Evolutionary conservation across 2,888 invertebrate genomes (phyloP).

Genomic region (Pelosia muscerda): DNA sequence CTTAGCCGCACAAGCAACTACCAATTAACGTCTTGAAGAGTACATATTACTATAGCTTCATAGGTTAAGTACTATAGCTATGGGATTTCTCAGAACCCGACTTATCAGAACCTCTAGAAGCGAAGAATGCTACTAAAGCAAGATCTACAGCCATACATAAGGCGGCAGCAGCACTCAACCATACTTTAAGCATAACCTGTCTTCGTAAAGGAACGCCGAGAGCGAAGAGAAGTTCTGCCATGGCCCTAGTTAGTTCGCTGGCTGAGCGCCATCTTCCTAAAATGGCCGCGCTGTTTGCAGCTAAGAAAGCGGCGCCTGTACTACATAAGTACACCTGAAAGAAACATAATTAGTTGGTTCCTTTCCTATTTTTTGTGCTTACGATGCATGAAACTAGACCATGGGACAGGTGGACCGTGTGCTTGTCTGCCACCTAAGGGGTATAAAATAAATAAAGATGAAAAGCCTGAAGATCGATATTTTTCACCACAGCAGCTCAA

Average conservation of each 20-base stretch:
- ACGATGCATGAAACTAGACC: too few relatives aligned
- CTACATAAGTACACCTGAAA: constrained; percentile 65
- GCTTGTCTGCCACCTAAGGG: too few relatives aligned
- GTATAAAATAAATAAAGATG: too few relatives aligned
- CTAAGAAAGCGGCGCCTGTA: constrained; percentile 59
- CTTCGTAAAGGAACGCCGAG: constrained; percentile 19
- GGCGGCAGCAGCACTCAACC: constrained; percentile 4
- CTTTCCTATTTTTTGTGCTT: neutral
- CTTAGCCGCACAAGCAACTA: too few relatives aligned
- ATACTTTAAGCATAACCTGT: constrained; percentile 11
- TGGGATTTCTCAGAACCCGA: too few relatives aligned
- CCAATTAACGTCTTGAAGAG: too few relatives aligned
- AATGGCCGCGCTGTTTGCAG: constrained; percentile 63
- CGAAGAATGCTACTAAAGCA: constrained; percentile 5
- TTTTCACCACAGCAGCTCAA: too few relatives aligned
- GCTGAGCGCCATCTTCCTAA: constrained; percentile 64
- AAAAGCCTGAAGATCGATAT: too few relatives aligned
- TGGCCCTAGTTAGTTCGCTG: constrained; percentile 61
- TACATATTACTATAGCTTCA: too few relatives aligned
- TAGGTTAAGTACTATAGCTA: neutral
- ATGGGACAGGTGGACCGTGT: too few relatives aligned
- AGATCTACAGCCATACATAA: constrained; percentile 13
- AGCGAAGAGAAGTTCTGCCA: constrained; percentile 12
- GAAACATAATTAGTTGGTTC: neutral
- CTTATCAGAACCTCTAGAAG: neutral